These are phyloP conservation scores for Bimastos eiseni DNA, from an alignment of 2,888 invertebrate species.

Conservation along the genomic window DNA sequence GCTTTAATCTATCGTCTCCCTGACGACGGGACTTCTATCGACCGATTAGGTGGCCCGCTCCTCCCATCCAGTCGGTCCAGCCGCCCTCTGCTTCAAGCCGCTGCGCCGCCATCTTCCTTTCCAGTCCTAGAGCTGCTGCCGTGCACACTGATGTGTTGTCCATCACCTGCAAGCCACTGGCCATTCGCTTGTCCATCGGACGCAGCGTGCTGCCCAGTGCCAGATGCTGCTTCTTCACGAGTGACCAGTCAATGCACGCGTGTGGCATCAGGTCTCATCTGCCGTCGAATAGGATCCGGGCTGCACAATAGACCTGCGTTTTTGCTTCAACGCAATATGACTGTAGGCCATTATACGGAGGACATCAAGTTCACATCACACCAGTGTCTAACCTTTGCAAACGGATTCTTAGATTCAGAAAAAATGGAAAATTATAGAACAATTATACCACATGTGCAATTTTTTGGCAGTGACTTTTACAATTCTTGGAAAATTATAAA, in stretches of 20 bases:
- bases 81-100: not conserved
- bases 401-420: no score
- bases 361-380: not conserved
- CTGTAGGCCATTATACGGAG: not conserved
- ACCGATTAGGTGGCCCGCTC: not conserved
- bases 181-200: not conserved
- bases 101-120: not conserved
- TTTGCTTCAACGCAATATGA: not conserved
- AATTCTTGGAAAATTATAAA: no score
- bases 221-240: not conserved
- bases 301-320: not conserved
- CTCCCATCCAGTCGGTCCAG: constrained; percentile 13
- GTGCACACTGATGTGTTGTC: not conserved
- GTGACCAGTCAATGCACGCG: not conserved
- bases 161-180: not conserved
- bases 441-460: no score
- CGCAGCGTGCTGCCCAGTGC: not conserved
- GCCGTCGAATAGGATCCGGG: not conserved
- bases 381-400: not conserved
- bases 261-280: not conserved
- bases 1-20: not conserved
- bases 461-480: no score
- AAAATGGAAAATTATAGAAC: no score
- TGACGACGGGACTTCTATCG: not conserved
- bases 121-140: not conserved